These are phyloP conservation scores for Corythoichthys haematopterus DNA, from an alignment of 2,113 vertebrate genomes.

Conservation along the genomic window DNA sequence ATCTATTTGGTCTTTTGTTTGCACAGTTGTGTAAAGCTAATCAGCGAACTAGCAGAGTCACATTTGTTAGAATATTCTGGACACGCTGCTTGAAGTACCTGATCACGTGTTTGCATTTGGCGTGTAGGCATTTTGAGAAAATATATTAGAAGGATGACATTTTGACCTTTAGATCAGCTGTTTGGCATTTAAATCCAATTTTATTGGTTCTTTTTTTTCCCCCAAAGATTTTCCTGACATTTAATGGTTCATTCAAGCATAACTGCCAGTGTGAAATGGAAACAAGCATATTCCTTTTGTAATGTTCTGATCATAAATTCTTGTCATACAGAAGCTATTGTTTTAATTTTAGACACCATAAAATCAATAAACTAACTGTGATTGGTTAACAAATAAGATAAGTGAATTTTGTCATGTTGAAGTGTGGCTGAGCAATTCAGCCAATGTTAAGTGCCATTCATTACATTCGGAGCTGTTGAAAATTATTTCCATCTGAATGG, in stretches of 20 bases:
- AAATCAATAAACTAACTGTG: not conserved
- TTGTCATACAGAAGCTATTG: not conserved
- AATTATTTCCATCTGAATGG: not conserved
- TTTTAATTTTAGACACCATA: not conserved
- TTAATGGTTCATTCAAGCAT: conserved; percentile 5
- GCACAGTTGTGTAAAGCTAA: conserved; percentile 37
- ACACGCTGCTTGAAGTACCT: conserved; percentile 1
- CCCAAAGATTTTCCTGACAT: conserved; percentile 3
- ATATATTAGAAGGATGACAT: conserved; percentile 6
- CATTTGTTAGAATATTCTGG: conserved; percentile 19
- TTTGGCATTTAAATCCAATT: conserved; percentile 21
- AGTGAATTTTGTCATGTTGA: not conserved
- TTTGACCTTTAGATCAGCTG: conserved; percentile 8
- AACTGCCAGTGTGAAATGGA: not conserved
- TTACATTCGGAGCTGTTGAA: not conserved
- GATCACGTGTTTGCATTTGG: conserved; percentile 3
- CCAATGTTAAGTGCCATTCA: not conserved
- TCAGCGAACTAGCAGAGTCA: conserved; percentile 17
- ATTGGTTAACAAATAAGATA: not conserved
- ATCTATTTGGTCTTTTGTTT: conserved; percentile 8
- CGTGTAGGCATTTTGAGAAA: conserved; percentile 10
- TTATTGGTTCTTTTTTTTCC: conserved; percentile 1
- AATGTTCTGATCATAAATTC: not conserved
- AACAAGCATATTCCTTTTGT: conserved; percentile 2
- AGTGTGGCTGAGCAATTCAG: not conserved